Evolutionary conservation across 2,888 invertebrate genomes (phyloP).

Genomic region (Oxyteleia sp.): DNA sequence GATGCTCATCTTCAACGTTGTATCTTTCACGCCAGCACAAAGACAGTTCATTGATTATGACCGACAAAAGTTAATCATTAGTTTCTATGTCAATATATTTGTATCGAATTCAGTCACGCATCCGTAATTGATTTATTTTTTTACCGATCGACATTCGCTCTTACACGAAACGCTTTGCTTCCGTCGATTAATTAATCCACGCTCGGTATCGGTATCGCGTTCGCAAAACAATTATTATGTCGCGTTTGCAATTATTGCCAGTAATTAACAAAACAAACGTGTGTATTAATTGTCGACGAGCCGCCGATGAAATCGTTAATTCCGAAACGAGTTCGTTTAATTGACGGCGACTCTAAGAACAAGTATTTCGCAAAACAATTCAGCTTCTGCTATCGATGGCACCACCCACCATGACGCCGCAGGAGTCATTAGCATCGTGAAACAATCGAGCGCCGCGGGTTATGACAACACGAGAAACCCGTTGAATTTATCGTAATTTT

Average conservation of each 20-base stretch:
- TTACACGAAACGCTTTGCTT: neutral
- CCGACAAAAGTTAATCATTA: constrained; percentile 64
- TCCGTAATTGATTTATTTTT: constrained; percentile 52
- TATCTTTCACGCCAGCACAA: constrained; percentile 50
- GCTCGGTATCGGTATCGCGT: neutral
- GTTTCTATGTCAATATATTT: constrained; percentile 54
- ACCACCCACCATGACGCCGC: constrained; percentile 81
- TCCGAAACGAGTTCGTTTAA: constrained; percentile 37
- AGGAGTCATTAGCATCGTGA: constrained; percentile 78
- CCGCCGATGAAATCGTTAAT: too few relatives aligned
- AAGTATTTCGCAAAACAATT: constrained; percentile 36
- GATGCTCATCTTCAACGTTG: constrained; percentile 75
- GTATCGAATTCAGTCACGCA: constrained; percentile 51
- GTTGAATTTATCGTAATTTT: constrained; percentile 86
- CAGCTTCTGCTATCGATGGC: constrained; percentile 74
- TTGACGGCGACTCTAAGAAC: constrained; percentile 24
- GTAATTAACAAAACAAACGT: neutral
- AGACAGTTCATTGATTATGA: constrained; percentile 64
- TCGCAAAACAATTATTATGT: too few relatives aligned
- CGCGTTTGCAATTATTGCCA: too few relatives aligned
- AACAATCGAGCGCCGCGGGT: constrained; percentile 82
- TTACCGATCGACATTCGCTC: constrained; percentile 6
- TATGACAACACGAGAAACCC: constrained; percentile 79
- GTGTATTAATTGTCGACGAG: too few relatives aligned
- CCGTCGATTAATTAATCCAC: constrained; percentile 19